Conservation (phyloP, 2,888 invertebrate species). For the Lithophane socia region DNA sequence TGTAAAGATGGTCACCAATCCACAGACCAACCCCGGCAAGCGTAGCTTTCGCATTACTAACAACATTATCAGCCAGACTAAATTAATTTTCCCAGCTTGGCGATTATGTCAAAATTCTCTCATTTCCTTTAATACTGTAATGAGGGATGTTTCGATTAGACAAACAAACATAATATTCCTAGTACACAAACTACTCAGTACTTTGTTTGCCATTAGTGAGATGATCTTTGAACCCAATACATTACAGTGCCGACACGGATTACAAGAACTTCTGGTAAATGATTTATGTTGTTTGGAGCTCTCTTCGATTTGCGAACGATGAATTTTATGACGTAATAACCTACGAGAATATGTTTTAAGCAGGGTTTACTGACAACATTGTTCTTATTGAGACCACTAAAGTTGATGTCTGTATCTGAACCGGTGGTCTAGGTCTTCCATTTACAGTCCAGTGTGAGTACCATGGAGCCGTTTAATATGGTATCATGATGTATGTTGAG, state of each 20-base stretch:
- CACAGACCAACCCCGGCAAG: too few relatives aligned
- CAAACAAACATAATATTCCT: conserved; percentile 9
- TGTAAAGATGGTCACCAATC: too few relatives aligned
- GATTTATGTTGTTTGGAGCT: conserved; percentile 42
- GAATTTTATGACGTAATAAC: conserved; percentile 13
- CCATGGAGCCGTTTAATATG: too few relatives aligned
- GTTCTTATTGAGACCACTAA: not conserved
- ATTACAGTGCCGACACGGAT: conserved; percentile 12
- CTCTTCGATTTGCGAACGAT: conserved; percentile 22
- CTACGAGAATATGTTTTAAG: not conserved
- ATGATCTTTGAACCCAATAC: conserved; percentile 34
- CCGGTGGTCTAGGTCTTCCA: too few relatives aligned
- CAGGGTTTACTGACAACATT: not conserved
- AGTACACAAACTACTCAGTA: not conserved
- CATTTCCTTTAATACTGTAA: not conserved
- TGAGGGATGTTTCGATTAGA: not conserved
- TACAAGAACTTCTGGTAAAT: conserved; percentile 16
- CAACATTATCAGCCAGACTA: not conserved
- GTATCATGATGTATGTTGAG: too few relatives aligned
- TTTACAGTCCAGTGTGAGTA: too few relatives aligned
- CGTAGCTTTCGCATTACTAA: not conserved
- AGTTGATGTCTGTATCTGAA: too few relatives aligned
- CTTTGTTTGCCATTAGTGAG: conserved; percentile 16
- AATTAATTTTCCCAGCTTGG: not conserved
- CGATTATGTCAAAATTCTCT: too few relatives aligned